phyloP scores from a whole-genome alignment of 2,888 invertebrate species.

The Oscheius myriophilus region DNA sequence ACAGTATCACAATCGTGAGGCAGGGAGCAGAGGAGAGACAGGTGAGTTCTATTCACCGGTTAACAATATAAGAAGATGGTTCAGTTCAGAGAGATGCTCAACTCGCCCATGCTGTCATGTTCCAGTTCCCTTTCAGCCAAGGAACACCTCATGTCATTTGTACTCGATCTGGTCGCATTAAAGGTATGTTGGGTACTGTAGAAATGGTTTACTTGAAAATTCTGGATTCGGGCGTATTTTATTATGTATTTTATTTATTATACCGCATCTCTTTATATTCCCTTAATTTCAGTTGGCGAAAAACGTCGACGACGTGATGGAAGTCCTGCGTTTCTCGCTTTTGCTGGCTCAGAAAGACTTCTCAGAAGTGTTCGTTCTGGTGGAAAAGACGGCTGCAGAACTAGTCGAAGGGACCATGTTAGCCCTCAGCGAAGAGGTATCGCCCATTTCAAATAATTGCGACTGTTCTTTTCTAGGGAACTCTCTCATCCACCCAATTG shows the following conservation, averaged over 20 bases:
- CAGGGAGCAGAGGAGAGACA: conserved; percentile 74
- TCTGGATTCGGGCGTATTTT: conserved; percentile 27
- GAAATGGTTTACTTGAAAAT: too few species aligned
- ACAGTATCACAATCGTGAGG: conserved; percentile 86
- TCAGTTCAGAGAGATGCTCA: conserved; percentile 55
- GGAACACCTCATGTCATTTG: conserved; percentile 49
- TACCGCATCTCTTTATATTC: neutral
- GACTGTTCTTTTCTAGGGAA: neutral
- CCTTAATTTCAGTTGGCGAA: conserved; percentile 36
- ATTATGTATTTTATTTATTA: neutral
- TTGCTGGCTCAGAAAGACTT: conserved; percentile 41
- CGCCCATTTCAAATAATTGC: neutral
- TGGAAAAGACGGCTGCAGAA: conserved; percentile 22
- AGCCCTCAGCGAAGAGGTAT: conserved; percentile 13
- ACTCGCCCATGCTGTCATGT: conserved; percentile 50
- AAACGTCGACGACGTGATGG: conserved; percentile 41
- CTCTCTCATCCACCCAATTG: conserved; percentile 71
- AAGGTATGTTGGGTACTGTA: conserved; percentile 37
- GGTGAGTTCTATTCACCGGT: conserved; percentile 53
- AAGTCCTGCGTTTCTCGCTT: conserved; percentile 40
- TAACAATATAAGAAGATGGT: neutral
- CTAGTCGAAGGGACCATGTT: conserved; percentile 41
- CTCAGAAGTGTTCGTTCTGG: conserved; percentile 26
- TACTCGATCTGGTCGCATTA: conserved; percentile 56
- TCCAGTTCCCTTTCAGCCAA: conserved; percentile 42